Evolutionary conservation across 2,888 invertebrate species (phyloP), one percentile per base, ranked within the genome.

Genomic region (Drosophila emarginata): DNA sequence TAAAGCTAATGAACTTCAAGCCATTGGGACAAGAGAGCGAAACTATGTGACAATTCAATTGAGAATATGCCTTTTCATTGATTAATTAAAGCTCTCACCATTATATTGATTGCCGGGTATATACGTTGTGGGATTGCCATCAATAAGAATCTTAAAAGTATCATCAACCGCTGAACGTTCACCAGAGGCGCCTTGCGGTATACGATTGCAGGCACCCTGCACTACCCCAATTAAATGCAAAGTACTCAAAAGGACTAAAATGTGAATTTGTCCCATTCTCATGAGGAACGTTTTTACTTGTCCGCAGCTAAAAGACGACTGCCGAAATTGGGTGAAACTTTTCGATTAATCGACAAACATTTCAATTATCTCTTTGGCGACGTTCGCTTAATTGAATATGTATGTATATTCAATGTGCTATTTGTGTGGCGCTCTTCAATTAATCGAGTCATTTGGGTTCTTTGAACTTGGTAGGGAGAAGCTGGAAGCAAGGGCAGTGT

Each of bases 1-100:
- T 94, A 88, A 98, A 97, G 11, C 96, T 96, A 4, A 94, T 94
- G 89, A 98, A 97, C 77, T 95, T 95, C 62, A 95, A 93, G 18
- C 93, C 93, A 60, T 93, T 92, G 0, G 94, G 93, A 39, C 95
- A 95, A 89, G 94, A 93, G 23, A 96, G 91, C 0, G 94, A 93
- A 36, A 95, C 95, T 95, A 32, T 9, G 91, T 79, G 0, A 18
- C 3, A 7, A 5, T 58, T 5, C 12, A 18, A 5, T 6, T 32
- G 6, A 39, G 11, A 12, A 0, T 0, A 7, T 11, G 32, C 32
- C 11, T 32, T 2, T 9, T 45, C 18, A 11, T 21, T 18, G 11
- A 14, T 1, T 11, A 11, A 11, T 11, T 11, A 18, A 45, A 45
- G 12, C 11, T 11, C 92, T 92, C 92, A 96, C 96, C 93, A 89